Evolutionary conservation across 2,113 vertebrate genomes (phyloP).

Genomic region (Thryonomys swinderianus): DNA sequence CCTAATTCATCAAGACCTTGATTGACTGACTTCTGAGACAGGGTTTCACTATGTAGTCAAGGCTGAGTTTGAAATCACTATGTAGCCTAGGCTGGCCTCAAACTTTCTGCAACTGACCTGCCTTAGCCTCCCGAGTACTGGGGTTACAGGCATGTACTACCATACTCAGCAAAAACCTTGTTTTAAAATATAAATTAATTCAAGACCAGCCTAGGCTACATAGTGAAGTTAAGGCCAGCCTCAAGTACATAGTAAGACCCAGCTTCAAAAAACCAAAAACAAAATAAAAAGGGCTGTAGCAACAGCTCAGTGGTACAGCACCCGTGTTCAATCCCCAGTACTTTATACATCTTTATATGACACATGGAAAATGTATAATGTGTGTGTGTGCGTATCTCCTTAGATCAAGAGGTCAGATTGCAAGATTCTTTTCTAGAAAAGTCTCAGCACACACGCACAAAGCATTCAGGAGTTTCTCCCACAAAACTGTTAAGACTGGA

Average conservation of each 20-base stretch:
- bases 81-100: no score
- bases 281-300: background rate
- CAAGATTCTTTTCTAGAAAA: slow-evolving; percentile 20
- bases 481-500: background rate
- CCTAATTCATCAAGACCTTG: no score
- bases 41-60: no score
- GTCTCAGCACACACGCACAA: background rate
- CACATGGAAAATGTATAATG: background rate
- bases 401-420: background rate
- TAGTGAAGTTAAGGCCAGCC: background rate
- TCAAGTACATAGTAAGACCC: background rate
- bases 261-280: background rate
- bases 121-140: no score
- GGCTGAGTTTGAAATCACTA: no score
- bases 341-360: background rate
- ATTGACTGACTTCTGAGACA: no score
- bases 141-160: no score
- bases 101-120: no score
- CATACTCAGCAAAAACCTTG: background rate
- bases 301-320: background rate
- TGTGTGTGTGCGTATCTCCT: background rate
- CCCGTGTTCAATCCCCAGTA: background rate
- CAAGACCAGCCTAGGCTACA: background rate
- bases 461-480: background rate
- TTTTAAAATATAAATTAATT: background rate